These are phyloP conservation scores for Hypanus sabinus DNA, from an alignment of 2,113 vertebrate species.

Conservation along the genomic window DNA sequence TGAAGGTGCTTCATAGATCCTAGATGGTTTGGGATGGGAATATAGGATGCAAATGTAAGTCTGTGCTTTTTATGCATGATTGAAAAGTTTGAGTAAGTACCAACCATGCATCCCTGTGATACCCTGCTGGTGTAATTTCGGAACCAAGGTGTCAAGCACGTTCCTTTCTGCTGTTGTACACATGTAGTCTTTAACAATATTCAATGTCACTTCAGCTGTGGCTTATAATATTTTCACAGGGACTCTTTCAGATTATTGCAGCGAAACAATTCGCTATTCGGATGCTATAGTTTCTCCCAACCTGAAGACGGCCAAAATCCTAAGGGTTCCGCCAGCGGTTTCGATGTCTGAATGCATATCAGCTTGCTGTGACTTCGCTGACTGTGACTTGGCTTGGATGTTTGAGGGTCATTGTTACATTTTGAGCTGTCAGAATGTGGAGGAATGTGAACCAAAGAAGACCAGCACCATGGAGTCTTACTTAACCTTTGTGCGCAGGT, in stretches of 20 bases:
- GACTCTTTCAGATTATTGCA: constrained; percentile 63
- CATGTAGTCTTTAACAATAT: neutral
- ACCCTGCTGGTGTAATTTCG: neutral
- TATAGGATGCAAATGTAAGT: neutral
- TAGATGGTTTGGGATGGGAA: neutral
- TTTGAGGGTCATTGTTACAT: constrained; percentile 75
- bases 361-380: constrained; percentile 69
- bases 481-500: constrained; percentile 67
- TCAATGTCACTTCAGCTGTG: neutral
- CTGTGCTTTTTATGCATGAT: neutral
- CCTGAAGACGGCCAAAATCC: constrained; percentile 61
- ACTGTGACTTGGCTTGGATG: constrained; percentile 78
- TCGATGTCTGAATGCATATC: constrained; percentile 61
- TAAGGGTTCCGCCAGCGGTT: constrained; percentile 62
- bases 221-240: constrained; percentile 52
- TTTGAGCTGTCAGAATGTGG: constrained; percentile 68
- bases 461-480: constrained; percentile 62
- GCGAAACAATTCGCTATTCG: constrained; percentile 63
- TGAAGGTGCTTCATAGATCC: neutral
- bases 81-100: neutral
- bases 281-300: constrained; percentile 70
- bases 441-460: constrained; percentile 65
- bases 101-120: neutral
- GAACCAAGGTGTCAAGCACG: neutral
- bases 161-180: neutral